Base-by-base conservation (phyloP, 1,140 invertebrate genomes). In the Oscheius sp. region DNA sequence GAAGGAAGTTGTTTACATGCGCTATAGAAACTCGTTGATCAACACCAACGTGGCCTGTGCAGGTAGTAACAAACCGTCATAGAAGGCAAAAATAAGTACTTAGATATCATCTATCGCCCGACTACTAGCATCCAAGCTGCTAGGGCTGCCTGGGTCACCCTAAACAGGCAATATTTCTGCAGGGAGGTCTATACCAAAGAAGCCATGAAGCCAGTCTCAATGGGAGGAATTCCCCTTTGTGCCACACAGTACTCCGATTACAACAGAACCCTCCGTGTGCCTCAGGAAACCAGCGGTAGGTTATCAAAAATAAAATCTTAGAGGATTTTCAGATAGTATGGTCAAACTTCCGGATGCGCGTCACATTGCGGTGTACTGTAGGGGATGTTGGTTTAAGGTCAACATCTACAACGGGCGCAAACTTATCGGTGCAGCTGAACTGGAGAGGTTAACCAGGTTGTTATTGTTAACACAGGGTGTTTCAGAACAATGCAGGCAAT, bases 1-100 rank as follows among this genome's bases (percentile, higher is more conserved):
- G 77, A 78, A 78, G 31, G 77, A 79, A 32, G 64, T 79, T 23
- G 77, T 79, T n/a, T 79, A 79, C 64, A 77, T 79, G 77, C 64
- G 77, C 15, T 72, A 78, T 58, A 62, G 77, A 29, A 52, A 64
- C 64, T 78, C 76, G 13, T 28, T 79, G 13, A 79, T 79, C 36
- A 42, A 66, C 28, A 78, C 76, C 4, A 79, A 79, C 38, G 77
- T 79, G 23, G 77, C 66, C 26, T 79, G 77, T 49, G 73, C 73
- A 18, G 75, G 35, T 63, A n/a, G n/a, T n/a, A n/a, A n/a, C n/a
- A n/a, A n/a, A n/a, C 20, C 35, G 13, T 10, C 13, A 15, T 29
- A 46, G n/a, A 38, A 23, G 31, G n/a, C 29, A 36, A 63, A n/a
- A 7, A 34, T 31, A 31, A 38, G 15, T 18, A 36, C 31, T 29